Percentiles rank a stretch among this genome's conserved stretches.
Conservation (phyloP, 2,113 vertebrate genomes). For the Rhynchomys soricoides region DNA sequence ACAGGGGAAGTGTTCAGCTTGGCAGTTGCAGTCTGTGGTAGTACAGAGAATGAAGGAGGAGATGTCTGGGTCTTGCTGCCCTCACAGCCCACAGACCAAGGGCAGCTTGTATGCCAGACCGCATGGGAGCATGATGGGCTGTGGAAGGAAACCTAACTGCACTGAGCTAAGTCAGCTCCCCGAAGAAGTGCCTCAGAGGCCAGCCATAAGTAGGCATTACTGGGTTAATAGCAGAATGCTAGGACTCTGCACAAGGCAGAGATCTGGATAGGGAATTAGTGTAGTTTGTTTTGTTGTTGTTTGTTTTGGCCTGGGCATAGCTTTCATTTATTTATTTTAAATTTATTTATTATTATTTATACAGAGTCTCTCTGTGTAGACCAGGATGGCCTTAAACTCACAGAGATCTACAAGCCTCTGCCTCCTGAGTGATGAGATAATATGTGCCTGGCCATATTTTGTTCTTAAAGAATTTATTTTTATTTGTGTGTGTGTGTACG, state of each 20-base stretch:
- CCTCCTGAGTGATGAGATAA: background rate
- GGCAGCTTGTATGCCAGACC: background rate
- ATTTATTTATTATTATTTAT: background rate
- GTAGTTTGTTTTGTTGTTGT: background rate
- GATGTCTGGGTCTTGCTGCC: fast-evolving
- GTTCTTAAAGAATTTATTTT: background rate
- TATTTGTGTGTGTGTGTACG: background rate
- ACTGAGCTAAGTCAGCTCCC: background rate
- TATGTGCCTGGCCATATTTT: background rate
- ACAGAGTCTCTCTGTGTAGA: background rate
- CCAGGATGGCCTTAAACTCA: background rate
- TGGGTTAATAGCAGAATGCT: fast-evolving
- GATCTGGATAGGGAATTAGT: background rate
- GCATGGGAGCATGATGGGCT: fast-evolving
- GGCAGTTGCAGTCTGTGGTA: background rate
- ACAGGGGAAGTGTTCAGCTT: no score
- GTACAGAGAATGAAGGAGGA: background rate
- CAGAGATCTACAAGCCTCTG: background rate
- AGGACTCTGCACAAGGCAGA: background rate
- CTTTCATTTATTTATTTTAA: background rate
- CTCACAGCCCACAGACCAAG: background rate
- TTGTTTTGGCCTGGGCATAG: background rate
- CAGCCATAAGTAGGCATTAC: background rate
- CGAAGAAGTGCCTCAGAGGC: background rate
- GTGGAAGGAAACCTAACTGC: background rate